Evolutionary conservation across 2,888 invertebrate species (phyloP).

Genomic region (Ernsta delagoae): DNA sequence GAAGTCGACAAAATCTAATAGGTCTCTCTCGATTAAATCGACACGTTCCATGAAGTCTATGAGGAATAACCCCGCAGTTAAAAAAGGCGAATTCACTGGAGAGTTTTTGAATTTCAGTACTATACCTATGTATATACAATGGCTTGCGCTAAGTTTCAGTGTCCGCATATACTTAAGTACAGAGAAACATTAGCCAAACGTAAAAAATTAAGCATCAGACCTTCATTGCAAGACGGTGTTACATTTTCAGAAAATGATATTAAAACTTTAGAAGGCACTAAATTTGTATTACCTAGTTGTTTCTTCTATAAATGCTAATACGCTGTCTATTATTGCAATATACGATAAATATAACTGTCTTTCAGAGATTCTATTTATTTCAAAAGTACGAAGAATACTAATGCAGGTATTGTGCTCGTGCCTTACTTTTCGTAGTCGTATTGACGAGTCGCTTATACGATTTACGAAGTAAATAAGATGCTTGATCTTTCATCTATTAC

Average conservation of each 20-base stretch:
- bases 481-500: slow-evolving; percentile 53
- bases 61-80: too few relatives aligned
- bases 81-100: too few relatives aligned
- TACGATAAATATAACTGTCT: slow-evolving; percentile 54
- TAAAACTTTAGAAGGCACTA: slow-evolving; percentile 15
- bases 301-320: slow-evolving; percentile 39
- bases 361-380: slow-evolving; percentile 51
- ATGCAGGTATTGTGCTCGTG: slow-evolving; percentile 54
- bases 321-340: slow-evolving; percentile 44
- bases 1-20: too few relatives aligned
- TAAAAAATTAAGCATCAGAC: too few relatives aligned
- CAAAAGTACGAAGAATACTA: slow-evolving; percentile 48
- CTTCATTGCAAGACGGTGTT: too few relatives aligned
- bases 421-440: slow-evolving; percentile 49
- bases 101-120: too few relatives aligned
- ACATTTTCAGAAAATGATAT: slow-evolving; percentile 19
- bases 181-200: too few relatives aligned
- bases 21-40: too few relatives aligned
- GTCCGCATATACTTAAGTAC: too few relatives aligned
- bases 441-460: slow-evolving; percentile 51
- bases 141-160: too few relatives aligned
- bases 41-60: too few relatives aligned
- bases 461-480: slow-evolving; percentile 58
- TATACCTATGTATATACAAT: too few relatives aligned
- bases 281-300: slow-evolving; percentile 15